Percentiles rank a stretch among this genome's conserved stretches.
phyloP scores from a whole-genome alignment of 2,888 invertebrate species.

The Pantelozetes paolii region DNA sequence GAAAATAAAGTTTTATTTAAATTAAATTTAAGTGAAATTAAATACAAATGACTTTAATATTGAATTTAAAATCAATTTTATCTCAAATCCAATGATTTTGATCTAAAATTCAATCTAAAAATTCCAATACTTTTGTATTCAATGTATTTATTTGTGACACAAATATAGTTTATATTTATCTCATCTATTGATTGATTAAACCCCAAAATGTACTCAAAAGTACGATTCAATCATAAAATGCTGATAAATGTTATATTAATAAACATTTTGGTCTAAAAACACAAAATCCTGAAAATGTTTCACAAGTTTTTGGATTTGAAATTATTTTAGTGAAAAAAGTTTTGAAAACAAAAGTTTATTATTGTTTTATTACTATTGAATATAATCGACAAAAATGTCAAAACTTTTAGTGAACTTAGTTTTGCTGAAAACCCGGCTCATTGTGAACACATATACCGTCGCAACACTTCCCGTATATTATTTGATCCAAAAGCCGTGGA shows the following conservation, averaged over 20 bases:
- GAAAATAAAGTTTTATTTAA: too few species aligned
- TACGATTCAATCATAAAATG: constrained; percentile 1
- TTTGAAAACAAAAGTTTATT: too few species aligned
- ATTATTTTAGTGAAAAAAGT: background rate
- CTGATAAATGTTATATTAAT: constrained; percentile 3
- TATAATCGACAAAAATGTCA: constrained; percentile 20
- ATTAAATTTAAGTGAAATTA: too few species aligned
- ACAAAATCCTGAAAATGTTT: background rate
- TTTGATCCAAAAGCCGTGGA: constrained; percentile 37
- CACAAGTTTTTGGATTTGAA: too few species aligned
- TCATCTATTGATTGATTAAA: background rate
- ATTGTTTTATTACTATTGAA: background rate
- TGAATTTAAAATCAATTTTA: too few species aligned
- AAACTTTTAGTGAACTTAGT: constrained; percentile 40
- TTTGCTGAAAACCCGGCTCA: constrained; percentile 38
- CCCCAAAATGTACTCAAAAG: background rate
- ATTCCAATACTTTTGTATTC: too few species aligned
- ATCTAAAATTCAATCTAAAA: too few species aligned
- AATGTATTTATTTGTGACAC: too few species aligned
- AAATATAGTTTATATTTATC: constrained; percentile 19
- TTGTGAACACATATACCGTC: constrained; percentile 40
- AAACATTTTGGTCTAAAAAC: background rate
- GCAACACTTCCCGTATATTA: constrained; percentile 41
- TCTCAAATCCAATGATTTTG: too few species aligned
- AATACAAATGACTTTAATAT: too few species aligned